Base-by-base conservation (phyloP, 1,140 invertebrate genomes). In the Mya arenaria region DNA sequence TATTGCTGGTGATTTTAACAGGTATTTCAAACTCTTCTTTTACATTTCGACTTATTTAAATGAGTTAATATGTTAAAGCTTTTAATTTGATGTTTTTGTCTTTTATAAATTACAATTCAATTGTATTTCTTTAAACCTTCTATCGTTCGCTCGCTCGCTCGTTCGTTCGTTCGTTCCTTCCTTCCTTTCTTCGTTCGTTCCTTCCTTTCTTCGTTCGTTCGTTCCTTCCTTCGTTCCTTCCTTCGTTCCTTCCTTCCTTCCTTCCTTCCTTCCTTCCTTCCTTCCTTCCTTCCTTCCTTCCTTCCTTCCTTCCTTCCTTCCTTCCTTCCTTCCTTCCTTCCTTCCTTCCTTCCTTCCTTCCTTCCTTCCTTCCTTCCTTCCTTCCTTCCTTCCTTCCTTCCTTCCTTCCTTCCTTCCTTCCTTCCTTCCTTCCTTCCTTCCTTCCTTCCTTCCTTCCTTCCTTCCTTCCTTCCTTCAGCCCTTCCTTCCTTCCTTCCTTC, bases 271-370 rank as follows among this genome's bases (percentile, higher is more conserved):
- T 81, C 82, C 15, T 74, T 82, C 79, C 52, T 73, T 82, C 63
- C 55, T 75, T 77, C 71, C 41, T 82, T 75, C 71, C 56, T 68
- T 82, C 69, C 77, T 73, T 84, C 75, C 10, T 65, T 81, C 82
- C 28, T 72, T 81, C 82, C 10, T 63, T 84, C 82, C 55, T 81
- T 73, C 82, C 44, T 80, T 72, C 77, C 36, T 80, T 65, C 77
- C 75, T 81, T 80, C 77, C 60, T 72, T 81, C 77, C 41, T 36
- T 81, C 75, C 34, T 62, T 72, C 82, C 15, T 73, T 81, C 77
- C 58, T 73, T 81, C 82, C 44, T 73, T 55, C 82, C 44, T 60
- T 65, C 65, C 39, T 65, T 82, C 77, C 1, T 84, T 48, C 77
- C 37, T 80, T 60, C 82, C 10, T 81, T 65, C 77, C 58, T 80